Conservation (phyloP, 64 coral and sea anemone genomes). For the Pachyseris speciosa region DNA sequence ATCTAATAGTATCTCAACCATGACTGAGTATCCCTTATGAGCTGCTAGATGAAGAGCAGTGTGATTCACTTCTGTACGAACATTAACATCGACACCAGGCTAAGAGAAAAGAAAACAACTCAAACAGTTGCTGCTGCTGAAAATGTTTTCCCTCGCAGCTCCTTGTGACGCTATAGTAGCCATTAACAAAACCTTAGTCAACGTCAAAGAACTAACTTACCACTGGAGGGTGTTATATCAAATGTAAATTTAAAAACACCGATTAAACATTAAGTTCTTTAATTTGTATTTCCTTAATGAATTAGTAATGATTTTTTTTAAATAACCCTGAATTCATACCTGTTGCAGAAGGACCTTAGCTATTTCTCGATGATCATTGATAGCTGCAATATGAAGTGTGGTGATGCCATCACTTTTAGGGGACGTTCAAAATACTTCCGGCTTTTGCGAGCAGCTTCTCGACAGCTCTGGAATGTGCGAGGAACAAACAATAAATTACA, state of each 20-base stretch:
- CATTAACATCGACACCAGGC: conserved; percentile 26
- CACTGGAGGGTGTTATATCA: no score
- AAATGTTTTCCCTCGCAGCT: no score
- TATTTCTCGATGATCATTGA: conserved; percentile 69
- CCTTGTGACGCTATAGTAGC: no score
- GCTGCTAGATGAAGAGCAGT: conserved; percentile 45
- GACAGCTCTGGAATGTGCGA: conserved; percentile 3
- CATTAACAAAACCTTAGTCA: no score
- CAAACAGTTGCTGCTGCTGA: background rate
- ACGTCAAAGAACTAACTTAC: no score
- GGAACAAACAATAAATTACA: background rate
- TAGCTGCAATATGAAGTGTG: conserved; percentile 58
- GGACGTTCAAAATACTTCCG: conserved; percentile 42
- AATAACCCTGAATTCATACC: background rate
- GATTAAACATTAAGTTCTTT: no score
- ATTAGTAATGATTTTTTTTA: no score
- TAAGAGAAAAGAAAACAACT: background rate
- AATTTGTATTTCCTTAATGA: no score
- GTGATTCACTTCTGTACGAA: background rate
- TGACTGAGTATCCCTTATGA: conserved; percentile 46
- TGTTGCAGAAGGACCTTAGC: conserved; percentile 28
- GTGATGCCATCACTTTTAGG: conserved; percentile 56
- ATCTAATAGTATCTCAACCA: conserved; percentile 37
- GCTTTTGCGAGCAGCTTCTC: conserved; percentile 24
- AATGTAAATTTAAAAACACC: no score